Base-by-base conservation (phyloP, 2,888 invertebrate species). In the Dendrolimus pini region DNA sequence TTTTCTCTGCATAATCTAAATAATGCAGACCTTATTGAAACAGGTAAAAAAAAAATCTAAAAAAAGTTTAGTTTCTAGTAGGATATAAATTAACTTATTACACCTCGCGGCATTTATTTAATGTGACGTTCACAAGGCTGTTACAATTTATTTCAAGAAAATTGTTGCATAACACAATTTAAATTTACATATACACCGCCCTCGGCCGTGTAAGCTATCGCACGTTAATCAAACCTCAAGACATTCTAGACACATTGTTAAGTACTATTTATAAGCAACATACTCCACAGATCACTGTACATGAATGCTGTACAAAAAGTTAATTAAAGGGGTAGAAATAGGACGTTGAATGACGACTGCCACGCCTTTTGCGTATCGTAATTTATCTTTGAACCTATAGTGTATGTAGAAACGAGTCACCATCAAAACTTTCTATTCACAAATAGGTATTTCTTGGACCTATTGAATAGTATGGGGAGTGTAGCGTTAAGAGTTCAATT, bases 311-410 rank as follows among this genome's bases (percentile, higher is more conserved):
- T 9, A 47, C 73, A 78, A 85, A 87, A 85, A 85, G 85, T 82
- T 85, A 87, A 86, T 88, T 83, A 85, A 83, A 83, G 74, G 69
- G 71, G 70, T 78, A 75, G 74, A 71, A 75, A 59, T 60, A 67
- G 68, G 80, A 83, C 84, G 74, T 74, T 83, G 85, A 87, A 77
- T 82, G 86, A 86, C 79, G 74, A 58, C 58, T 58, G 62, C 72
- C 72, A 70, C 85, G 82, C 89, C 86, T 76, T 74, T 77, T 76
- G 72, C 75, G 77, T 77, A 82, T 85, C 74, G 82, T 83, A 77
- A 85, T 89, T 82, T 82, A 85, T 88, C 47, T 47, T 47, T 47
- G 47, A 9, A 18, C 18, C 18, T 18, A 18, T 18, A 18, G 18
- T 18, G 2, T 18, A 18, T 18, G 18, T 18, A 18, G 18, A 18